phyloP scores from a whole-genome alignment of 2,888 invertebrate genomes.

The Leptothorax acervorum region DNA sequence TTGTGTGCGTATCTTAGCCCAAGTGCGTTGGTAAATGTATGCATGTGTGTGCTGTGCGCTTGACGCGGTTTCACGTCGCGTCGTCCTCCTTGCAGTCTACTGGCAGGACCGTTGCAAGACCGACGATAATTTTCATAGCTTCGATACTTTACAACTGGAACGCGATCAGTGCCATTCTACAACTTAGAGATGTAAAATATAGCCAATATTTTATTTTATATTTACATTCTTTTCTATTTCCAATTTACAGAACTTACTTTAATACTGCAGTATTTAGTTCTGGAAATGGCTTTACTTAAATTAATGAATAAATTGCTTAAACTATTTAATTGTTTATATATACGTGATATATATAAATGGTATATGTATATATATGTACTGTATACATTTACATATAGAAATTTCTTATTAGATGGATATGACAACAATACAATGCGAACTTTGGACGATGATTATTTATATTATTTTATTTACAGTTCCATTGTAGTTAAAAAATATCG shows the following conservation, averaged over 20 bases:
- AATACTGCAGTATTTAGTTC: not conserved
- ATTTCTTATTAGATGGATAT: not conserved
- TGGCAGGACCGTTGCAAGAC: not conserved
- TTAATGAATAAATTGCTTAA: not conserved
- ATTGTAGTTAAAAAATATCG: not conserved
- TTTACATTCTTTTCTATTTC: not conserved
- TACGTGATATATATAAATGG: no score
- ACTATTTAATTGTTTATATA: not conserved
- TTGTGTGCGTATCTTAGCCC: slow-evolving; percentile 40
- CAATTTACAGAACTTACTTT: not conserved
- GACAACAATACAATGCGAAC: not conserved
- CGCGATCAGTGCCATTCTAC: not conserved
- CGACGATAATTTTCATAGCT: not conserved
- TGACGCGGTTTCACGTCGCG: slow-evolving; percentile 18
- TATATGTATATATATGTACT: not conserved
- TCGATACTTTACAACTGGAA: not conserved
- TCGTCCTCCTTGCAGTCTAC: not conserved
- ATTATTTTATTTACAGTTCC: not conserved
- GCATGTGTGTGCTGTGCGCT: not conserved
- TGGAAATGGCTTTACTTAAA: not conserved
- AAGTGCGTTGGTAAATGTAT: slow-evolving; percentile 15
- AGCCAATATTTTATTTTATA: not conserved
- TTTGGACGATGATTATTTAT: not conserved
- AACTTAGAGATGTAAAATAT: not conserved
- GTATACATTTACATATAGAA: no score